Percentiles rank a stretch among this genome's conserved stretches.
Evolutionary conservation across 53 echinoderm and acorn worm genomes (phyloP).

Genomic region (Pentamera pediparva): DNA sequence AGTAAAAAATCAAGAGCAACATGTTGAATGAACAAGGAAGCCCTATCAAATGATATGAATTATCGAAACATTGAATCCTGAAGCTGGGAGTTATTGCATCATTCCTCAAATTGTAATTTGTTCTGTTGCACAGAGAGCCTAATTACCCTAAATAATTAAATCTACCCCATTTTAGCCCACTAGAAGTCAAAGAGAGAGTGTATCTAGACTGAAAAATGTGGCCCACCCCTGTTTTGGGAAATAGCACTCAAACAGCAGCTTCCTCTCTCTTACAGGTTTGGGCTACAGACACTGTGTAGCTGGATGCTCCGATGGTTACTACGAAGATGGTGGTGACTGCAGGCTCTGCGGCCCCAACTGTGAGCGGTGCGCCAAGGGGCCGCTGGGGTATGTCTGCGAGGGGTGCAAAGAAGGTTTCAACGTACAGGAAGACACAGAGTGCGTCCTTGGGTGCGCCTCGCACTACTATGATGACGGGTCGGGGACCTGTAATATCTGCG

Average conservation of each 20-base stretch:
- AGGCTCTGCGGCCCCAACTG: slow-evolving; percentile 53
- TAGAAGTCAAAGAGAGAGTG: too few relatives aligned
- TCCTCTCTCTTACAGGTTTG: slow-evolving; percentile 54
- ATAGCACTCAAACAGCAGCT: not conserved
- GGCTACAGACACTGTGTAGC: slow-evolving; percentile 63
- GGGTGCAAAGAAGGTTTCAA: not conserved
- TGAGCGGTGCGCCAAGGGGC: slow-evolving; percentile 37
- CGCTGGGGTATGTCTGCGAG: slow-evolving; percentile 18
- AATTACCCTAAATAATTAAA: too few relatives aligned
- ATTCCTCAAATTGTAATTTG: too few relatives aligned
- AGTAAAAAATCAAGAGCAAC: too few relatives aligned
- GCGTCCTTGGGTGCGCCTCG: slow-evolving; percentile 62
- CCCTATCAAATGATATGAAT: too few relatives aligned
- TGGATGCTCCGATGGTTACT: slow-evolving; percentile 67
- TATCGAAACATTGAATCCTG: too few relatives aligned
- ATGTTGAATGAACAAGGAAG: too few relatives aligned
- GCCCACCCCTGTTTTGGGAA: too few relatives aligned
- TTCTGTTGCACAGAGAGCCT: not conserved
- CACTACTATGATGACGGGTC: slow-evolving; percentile 35
- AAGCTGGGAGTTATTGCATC: too few relatives aligned
- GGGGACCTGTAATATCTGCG: slow-evolving; percentile 44
- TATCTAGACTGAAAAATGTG: too few relatives aligned
- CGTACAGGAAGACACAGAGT: slow-evolving; percentile 16
- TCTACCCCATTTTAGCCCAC: too few relatives aligned
- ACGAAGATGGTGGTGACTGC: slow-evolving; percentile 49